Evolutionary conservation across 1,140 invertebrate genomes (phyloP).

Genomic region (Drosophila nigrodunni): DNA sequence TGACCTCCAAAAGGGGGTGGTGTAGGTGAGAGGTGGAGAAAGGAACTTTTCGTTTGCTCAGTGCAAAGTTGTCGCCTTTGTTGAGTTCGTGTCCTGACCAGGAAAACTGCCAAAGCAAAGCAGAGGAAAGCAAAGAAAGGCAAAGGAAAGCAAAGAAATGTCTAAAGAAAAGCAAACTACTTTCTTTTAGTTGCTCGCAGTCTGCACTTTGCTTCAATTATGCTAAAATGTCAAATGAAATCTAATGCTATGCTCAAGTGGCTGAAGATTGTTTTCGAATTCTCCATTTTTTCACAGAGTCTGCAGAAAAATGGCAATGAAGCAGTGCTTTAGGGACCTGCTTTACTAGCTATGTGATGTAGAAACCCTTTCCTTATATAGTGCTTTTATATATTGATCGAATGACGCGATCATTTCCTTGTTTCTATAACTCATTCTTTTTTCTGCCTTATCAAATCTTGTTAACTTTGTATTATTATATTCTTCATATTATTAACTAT

Average conservation of each 20-base stretch:
- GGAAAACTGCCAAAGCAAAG: constrained; percentile 4
- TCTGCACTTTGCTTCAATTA: constrained; percentile 74
- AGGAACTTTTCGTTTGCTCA: constrained; percentile 67
- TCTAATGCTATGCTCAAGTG: constrained; percentile 79
- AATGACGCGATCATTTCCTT: too few relatives aligned
- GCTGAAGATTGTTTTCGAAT: constrained; percentile 45
- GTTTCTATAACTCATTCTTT: too few relatives aligned
- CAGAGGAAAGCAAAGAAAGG: neutral
- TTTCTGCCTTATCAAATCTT: too few relatives aligned
- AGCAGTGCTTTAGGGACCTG: too few relatives aligned
- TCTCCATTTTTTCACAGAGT: constrained; percentile 20
- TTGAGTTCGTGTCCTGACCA: constrained; percentile 67
- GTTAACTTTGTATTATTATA: too few relatives aligned
- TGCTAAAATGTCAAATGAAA: constrained; percentile 82
- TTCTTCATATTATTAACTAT: too few relatives aligned
- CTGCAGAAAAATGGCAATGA: neutral
- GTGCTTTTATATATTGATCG: too few relatives aligned
- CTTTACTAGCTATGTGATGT: too few relatives aligned
- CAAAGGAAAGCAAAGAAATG: neutral
- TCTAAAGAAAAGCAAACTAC: constrained; percentile 5
- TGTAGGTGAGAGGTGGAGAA: neutral
- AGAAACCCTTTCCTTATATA: too few relatives aligned
- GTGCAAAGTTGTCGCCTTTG: constrained; percentile 79
- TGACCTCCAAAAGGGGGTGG: constrained; percentile 8
- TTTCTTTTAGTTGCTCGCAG: constrained; percentile 24